A percentile compares a stretch with the other conserved stretches of the same genome.
Conservation (phyloP, 2,113 vertebrate genomes). For the Athene cunicularia region DNA sequence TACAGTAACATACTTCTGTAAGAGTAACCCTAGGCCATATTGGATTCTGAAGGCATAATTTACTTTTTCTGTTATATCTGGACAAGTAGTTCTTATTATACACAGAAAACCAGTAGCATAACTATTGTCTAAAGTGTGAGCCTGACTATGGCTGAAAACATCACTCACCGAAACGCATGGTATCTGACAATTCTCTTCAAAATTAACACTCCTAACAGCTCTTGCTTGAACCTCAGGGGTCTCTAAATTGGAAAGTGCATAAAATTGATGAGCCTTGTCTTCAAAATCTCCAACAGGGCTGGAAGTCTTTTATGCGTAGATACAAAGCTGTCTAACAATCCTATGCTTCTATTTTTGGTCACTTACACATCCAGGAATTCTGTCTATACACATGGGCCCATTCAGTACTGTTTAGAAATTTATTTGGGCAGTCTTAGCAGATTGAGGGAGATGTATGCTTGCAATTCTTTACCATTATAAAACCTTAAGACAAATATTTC, state of each 20-base stretch:
- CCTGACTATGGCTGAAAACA: not conserved
- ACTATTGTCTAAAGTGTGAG: not conserved
- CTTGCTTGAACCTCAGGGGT: not conserved
- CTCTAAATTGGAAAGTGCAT: not conserved
- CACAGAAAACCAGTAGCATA: not conserved
- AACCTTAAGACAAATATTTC: not conserved
- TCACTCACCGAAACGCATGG: not conserved
- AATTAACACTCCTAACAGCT: conserved; percentile 32
- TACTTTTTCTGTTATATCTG: not conserved
- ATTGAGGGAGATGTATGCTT: not conserved
- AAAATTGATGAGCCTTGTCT: conserved; percentile 16
- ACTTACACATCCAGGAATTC: not conserved
- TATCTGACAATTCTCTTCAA: not conserved
- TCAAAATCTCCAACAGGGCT: not conserved
- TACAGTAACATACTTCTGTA: not conserved
- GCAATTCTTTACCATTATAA: not conserved
- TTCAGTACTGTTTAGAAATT: not conserved
- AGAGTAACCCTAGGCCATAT: not conserved
- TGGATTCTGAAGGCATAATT: not conserved
- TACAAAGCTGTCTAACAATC: conserved; percentile 26
- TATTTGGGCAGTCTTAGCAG: not conserved
- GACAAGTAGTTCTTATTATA: not conserved
- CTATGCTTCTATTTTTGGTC: not conserved
- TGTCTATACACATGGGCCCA: not conserved
- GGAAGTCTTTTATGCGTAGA: conserved; percentile 25